phyloP scores from a whole-genome alignment of 2,113 vertebrate genomes.

The Procavia capensis region DNA sequence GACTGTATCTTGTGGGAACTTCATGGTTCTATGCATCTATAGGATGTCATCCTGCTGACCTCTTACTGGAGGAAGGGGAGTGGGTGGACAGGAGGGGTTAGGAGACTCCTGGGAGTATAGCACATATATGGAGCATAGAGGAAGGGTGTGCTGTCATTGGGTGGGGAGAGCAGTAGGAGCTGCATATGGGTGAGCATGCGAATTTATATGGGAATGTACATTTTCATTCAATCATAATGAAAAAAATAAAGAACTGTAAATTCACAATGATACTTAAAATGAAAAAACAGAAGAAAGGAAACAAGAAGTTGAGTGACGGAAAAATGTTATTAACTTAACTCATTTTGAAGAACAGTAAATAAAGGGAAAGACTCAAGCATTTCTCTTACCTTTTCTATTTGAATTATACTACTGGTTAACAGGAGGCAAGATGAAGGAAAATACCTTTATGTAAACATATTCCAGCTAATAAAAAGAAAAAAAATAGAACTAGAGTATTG shows the following conservation, averaged over 20 bases:
- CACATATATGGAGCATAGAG: too few species aligned
- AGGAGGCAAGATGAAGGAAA: not conserved
- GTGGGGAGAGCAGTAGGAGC: too few species aligned
- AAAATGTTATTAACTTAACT: not conserved
- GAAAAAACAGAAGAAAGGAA: not conserved
- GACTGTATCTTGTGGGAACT: too few species aligned
- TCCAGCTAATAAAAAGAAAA: constrained; percentile 1
- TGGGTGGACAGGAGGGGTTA: too few species aligned
- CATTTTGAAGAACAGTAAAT: not conserved
- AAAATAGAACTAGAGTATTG: not conserved
- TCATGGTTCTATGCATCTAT: too few species aligned
- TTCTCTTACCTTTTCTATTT: not conserved
- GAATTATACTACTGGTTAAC: not conserved
- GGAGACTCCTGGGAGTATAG: too few species aligned
- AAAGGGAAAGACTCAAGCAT: not conserved
- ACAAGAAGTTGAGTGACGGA: not conserved
- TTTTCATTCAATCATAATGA: too few species aligned
- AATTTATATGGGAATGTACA: too few species aligned
- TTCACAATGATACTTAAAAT: not conserved
- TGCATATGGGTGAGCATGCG: too few species aligned
- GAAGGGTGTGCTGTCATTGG: too few species aligned
- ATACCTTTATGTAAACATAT: not conserved
- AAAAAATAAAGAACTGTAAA: not conserved
- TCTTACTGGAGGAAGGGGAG: too few species aligned
- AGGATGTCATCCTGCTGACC: too few species aligned